Conservation (phyloP, 2,888 invertebrate genomes). For the Macrophya annulata region DNA sequence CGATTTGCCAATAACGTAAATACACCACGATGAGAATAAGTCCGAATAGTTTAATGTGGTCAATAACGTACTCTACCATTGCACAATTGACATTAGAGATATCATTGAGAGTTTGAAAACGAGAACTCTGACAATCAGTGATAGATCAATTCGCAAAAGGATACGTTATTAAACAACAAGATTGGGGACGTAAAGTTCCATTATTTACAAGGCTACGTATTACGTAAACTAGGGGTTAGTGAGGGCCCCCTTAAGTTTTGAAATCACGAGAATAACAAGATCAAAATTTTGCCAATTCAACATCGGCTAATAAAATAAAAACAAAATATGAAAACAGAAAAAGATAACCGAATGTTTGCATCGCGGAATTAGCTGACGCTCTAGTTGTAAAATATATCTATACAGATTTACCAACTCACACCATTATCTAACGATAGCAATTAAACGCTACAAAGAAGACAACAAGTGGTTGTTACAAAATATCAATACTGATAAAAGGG, state of each 20-base stretch:
- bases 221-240: background rate
- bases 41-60: background rate
- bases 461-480: conserved; percentile 50
- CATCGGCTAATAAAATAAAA: background rate
- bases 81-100: background rate
- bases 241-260: background rate
- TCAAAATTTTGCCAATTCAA: background rate
- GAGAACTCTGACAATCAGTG: background rate
- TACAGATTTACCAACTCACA: background rate
- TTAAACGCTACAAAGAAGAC: conserved; percentile 18
- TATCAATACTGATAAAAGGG: conserved; percentile 49
- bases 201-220: background rate
- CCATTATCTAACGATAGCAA: conserved; percentile 36
- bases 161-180: background rate
- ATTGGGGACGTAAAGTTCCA: background rate
- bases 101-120: conserved; percentile 1
- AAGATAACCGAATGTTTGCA: background rate
- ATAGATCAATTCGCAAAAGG: background rate
- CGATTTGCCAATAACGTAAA: conserved; percentile 34
- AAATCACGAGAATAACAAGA: background rate
- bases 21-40: background rate
- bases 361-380: conserved; percentile 29
- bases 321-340: background rate
- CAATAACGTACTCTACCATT: background rate
- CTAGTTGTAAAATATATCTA: background rate